Conservation (phyloP, 2,113 vertebrate genomes). For the Chaenogobius annularis region DNA sequence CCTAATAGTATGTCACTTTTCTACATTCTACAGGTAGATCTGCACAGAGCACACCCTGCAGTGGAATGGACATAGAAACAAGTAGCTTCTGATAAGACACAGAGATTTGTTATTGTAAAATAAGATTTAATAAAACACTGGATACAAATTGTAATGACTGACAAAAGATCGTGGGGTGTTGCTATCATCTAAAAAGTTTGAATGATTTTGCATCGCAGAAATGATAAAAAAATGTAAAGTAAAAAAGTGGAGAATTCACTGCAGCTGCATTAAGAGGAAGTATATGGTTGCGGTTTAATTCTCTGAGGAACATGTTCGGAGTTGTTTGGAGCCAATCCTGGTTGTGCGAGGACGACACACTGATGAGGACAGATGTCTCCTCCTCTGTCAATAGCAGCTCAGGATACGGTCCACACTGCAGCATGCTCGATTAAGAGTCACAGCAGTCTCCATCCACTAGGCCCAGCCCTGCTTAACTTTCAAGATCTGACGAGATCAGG, state of each 20-base stretch:
- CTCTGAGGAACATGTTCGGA: conserved; percentile 12
- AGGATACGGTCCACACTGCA: conserved; percentile 42
- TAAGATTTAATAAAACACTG: too few species aligned
- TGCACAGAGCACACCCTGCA: conserved; percentile 36
- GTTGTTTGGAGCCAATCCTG: conserved; percentile 24
- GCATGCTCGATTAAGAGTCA: conserved; percentile 18
- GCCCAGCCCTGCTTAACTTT: too few species aligned
- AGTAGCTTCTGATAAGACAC: not conserved
- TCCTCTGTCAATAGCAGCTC: conserved; percentile 55
- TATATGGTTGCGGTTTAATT: not conserved
- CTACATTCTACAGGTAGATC: conserved; percentile 6
- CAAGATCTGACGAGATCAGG: too few species aligned
- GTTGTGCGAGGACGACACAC: conserved; percentile 31
- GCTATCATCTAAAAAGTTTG: not conserved
- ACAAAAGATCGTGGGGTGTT: too few species aligned
- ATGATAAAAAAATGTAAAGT: not conserved
- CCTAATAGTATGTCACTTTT: too few species aligned
- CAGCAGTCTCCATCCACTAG: too few species aligned
- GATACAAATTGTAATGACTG: too few species aligned
- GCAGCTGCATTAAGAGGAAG: not conserved
- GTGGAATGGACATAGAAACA: conserved; percentile 20
- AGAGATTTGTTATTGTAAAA: not conserved
- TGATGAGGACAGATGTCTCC: conserved; percentile 52
- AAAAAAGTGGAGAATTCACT: not conserved
- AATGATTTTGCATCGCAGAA: not conserved